Base-by-base conservation (phyloP, 2,888 invertebrate genomes). In the Metalampra italica region DNA sequence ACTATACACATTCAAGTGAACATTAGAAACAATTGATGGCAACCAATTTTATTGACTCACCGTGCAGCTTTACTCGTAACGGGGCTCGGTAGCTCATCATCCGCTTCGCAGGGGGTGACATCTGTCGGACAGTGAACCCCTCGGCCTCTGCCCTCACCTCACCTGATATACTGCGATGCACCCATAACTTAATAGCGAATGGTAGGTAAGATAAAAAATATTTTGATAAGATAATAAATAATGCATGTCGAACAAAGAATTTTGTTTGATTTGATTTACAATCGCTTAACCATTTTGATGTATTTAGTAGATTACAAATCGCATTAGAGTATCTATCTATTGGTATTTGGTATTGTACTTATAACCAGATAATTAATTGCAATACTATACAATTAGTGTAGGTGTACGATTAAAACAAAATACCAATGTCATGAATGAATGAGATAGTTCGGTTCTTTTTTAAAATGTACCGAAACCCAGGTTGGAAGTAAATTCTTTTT, bases 61-160 rank as follows among this genome's bases (percentile, higher is more conserved):
- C 64, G 62, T 62, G 59, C 56, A 59, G 62, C 56, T 57, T 58
- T 59, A 63, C n/a, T n/a, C n/a, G n/a, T n/a, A 54, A 57, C 51
- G 61, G 71, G 74, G 75, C 60, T 54, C 57, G 49, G 50, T 50
- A 59, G 64, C 68, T 82, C 79, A 87, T 87, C 85, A 82, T 68
- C 62, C 70, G 71, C 86, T 48, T 88, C 43, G 72, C 84, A 62
- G 90, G 90, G 86, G 87, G 70, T 74, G 75, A 78, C 90, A 89
- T 89, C 89, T 89, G 89, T 78, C 79, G 71, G 61, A 55, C 67
- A 60, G 54, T 56, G 60, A 22, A 67, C 70, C 51, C 48, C 44
- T 32, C 34, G 15, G 15, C 15, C 30, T 32, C 5, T 12, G 14
- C 75, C 77, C 64, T 63, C 60, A 37, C 51, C 57, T 52, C 51